Conservation (phyloP, 2,113 vertebrate genomes). For the human region GRCh38 chr5:29029501-29030000, state of each 20-base stretch:
- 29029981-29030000: background rate
- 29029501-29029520: background rate
- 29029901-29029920: constrained; percentile 41
- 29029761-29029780: constrained; percentile 74
- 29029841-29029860: constrained; percentile 33
- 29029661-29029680: constrained; percentile 66
- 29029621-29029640: constrained; percentile 51
- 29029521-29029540: background rate
- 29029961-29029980: background rate
- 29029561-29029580: background rate
- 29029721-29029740: constrained; percentile 53
- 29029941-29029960: background rate
- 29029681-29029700: constrained; percentile 50
- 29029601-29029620: constrained; percentile 29
- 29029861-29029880: background rate
- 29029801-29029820: constrained; percentile 41
- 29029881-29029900: background rate
- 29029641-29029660: constrained; percentile 44
- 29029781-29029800: constrained; percentile 60
- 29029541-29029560: background rate
- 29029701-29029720: constrained; percentile 63
- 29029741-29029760: constrained; percentile 60
- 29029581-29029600: background rate
- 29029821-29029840: constrained; percentile 69
- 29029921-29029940: background rate